Percentiles rank a stretch among this genome's conserved stretches.
Evolutionary conservation across 2,113 vertebrate genomes (phyloP).

Genomic region (Opisthocomus hoazin): DNA sequence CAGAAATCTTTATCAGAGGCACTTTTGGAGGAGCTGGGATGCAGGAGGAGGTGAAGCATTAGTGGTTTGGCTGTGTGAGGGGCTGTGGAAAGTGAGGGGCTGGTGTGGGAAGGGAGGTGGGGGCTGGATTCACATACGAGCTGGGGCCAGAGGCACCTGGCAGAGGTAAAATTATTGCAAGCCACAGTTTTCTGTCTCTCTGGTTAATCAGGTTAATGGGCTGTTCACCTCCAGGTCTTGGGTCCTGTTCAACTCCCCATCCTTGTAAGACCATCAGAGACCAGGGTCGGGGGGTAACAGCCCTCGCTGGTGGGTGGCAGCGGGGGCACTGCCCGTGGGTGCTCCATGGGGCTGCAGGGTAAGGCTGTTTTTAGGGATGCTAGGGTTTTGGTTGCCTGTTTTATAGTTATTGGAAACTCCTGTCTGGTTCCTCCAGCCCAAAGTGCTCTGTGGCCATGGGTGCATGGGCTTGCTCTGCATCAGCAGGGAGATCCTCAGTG

Average conservation of each 20-base stretch:
- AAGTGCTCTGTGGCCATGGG: rapidly evolving
- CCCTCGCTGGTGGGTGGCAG: neutral
- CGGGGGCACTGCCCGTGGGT: rapidly evolving
- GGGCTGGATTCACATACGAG: neutral
- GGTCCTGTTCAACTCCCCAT: neutral
- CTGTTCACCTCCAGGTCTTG: neutral
- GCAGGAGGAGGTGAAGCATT: neutral
- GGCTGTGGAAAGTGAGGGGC: neutral
- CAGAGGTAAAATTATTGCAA: neutral
- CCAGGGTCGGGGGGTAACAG: rapidly evolving
- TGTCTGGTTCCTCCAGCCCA: neutral
- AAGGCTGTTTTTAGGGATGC: neutral
- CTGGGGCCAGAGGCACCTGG: neutral
- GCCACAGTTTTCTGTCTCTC: neutral
- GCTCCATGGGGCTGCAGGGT: rapidly evolving
- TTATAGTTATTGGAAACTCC: neutral
- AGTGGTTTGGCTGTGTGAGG: rapidly evolving
- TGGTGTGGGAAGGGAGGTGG: rapidly evolving
- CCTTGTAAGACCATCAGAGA: neutral
- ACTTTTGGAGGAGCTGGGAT: neutral
- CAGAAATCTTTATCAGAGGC: neutral
- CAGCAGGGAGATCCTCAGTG: neutral
- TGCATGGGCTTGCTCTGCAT: rapidly evolving
- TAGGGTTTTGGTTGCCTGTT: neutral
- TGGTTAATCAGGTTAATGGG: neutral